Percentiles rank a stretch among this genome's conserved stretches.
phyloP scores from a whole-genome alignment of 1,140 invertebrate species.

The Medauroidea extradentata region DNA sequence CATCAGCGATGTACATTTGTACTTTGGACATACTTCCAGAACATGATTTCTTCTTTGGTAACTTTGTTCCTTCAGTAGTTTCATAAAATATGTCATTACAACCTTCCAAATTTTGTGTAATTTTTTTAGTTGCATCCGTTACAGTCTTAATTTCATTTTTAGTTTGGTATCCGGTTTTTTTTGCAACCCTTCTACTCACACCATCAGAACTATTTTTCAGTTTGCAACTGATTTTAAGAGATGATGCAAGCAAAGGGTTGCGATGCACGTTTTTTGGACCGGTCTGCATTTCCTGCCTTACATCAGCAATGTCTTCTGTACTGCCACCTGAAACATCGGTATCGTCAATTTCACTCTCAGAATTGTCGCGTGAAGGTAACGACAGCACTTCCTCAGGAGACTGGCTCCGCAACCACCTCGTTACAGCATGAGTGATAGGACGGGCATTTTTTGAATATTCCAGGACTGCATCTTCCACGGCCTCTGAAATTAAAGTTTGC shows the following conservation, averaged over 20 bases:
- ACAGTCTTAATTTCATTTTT: neutral
- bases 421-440: constrained; percentile 18
- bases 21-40: neutral
- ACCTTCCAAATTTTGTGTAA: neutral
- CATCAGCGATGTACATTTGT: neutral
- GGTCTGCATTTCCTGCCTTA: constrained; percentile 31
- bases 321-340: constrained; percentile 27
- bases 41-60: neutral
- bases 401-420: constrained; percentile 39
- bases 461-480: neutral
- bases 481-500: neutral
- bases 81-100: neutral
- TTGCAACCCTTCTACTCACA: constrained; percentile 14
- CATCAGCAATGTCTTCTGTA: constrained; percentile 18
- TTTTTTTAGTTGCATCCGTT: neutral
- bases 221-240: constrained; percentile 36
- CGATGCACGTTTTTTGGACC: constrained; percentile 51
- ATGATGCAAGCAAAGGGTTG: constrained; percentile 55
- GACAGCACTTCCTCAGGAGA: constrained; percentile 12
- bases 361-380: constrained; percentile 21
- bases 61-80: neutral
- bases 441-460: neutral
- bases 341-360: constrained; percentile 24
- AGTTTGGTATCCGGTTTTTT: neutral
- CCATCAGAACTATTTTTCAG: neutral